Conservation (phyloP, 2,113 vertebrate species). For the Embiotoca jacksoni region DNA sequence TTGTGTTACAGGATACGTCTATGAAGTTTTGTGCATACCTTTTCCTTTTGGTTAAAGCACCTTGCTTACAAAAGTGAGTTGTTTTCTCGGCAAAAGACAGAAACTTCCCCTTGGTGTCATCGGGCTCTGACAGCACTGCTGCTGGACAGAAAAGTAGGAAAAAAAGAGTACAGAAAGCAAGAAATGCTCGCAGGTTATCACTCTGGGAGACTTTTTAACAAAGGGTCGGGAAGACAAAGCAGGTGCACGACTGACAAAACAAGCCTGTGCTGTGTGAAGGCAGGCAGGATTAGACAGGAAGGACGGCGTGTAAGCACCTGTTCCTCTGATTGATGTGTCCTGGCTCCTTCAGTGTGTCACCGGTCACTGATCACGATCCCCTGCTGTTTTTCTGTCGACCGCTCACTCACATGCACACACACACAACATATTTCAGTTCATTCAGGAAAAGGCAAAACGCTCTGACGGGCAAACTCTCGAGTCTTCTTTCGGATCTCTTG, state of each 20-base stretch:
- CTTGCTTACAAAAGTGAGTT: not conserved
- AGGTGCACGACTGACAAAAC: conserved; percentile 52
- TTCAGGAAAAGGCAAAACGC: conserved; percentile 32
- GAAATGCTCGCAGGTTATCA: conserved; percentile 4
- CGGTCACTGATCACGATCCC: conserved; percentile 41
- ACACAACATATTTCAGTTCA: conserved; percentile 12
- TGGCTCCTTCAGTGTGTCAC: conserved; percentile 67
- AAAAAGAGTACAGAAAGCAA: not conserved
- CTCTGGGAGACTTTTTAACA: conserved; percentile 39
- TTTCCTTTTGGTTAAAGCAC: not conserved
- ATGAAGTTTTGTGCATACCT: not conserved
- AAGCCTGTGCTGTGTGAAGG: conserved; percentile 37
- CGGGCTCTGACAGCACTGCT: conserved; percentile 6
- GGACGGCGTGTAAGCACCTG: conserved; percentile 61
- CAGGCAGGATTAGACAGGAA: conserved; percentile 52
- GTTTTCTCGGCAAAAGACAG: not conserved
- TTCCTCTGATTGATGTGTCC: conserved; percentile 78
- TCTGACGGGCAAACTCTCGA: conserved; percentile 28
- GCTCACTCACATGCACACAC: conserved; percentile 15
- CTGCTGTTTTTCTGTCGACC: conserved; percentile 44
- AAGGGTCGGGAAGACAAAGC: conserved; percentile 53
- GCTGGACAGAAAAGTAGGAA: conserved; percentile 4
- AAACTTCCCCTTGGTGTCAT: not conserved
- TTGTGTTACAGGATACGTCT: not conserved
- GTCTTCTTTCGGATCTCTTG: not conserved